phyloP scores from a whole-genome alignment of 1,140 invertebrate species.

The Colletes latitarsis region DNA sequence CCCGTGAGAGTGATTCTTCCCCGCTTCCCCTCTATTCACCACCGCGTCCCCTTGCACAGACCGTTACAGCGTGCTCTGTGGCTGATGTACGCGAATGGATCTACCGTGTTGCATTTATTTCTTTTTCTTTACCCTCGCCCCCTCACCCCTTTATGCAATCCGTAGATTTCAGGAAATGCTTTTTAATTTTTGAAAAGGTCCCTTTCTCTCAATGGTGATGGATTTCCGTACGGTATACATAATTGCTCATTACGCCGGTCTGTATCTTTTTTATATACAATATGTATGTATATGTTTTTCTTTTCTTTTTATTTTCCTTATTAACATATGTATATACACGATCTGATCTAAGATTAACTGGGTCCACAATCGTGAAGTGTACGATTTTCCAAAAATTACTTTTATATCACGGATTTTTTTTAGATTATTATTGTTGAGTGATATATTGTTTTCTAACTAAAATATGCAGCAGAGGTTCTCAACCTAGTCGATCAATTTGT shows the following conservation, averaged over 20 bases:
- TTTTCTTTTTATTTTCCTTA: background rate
- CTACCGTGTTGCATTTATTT: slow-evolving; percentile 42
- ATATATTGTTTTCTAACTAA: background rate
- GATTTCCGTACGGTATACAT: background rate
- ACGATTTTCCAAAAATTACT: background rate
- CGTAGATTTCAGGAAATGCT: background rate
- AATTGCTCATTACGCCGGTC: background rate
- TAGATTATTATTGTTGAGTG: background rate
- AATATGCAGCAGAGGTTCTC: background rate
- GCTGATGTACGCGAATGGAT: slow-evolving; percentile 32
- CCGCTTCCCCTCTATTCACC: background rate
- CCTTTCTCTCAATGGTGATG: background rate
- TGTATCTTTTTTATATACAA: background rate
- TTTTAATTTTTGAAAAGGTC: slow-evolving; percentile 21
- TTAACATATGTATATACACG: too few species aligned
- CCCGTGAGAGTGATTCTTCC: background rate
- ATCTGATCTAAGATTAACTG: too few species aligned
- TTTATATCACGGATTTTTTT: too few species aligned
- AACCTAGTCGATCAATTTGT: background rate
- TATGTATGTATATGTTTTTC: background rate
- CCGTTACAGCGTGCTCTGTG: slow-evolving; percentile 14
- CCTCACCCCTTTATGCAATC: background rate
- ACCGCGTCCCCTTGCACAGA: background rate
- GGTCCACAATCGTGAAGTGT: too few species aligned
- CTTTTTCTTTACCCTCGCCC: slow-evolving; percentile 1